Percentiles rank a stretch among this genome's conserved stretches.
Evolutionary conservation across 92 coral and sea anemone genomes (phyloP).

Genomic region (Nematostella vectensis): DNA sequence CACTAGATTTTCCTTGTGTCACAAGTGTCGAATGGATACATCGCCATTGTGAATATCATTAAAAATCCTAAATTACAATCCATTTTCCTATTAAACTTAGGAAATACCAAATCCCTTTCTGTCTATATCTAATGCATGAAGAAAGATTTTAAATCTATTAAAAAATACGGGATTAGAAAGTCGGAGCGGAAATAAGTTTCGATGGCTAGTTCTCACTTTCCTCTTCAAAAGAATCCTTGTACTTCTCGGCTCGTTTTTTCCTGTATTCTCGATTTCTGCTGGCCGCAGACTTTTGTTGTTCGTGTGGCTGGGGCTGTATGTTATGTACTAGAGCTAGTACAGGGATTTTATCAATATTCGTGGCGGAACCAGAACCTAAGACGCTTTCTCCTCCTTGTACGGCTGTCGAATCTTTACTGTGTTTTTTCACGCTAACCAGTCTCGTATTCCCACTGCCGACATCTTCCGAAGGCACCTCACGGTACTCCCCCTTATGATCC

Average conservation of each 20-base stretch:
- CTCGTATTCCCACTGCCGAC: slow-evolving; percentile 6
- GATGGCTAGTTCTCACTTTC: slow-evolving; percentile 23
- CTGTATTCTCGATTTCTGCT: slow-evolving; percentile 43
- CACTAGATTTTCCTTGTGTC: too few species aligned
- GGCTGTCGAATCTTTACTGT: slow-evolving; percentile 26
- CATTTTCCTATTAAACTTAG: too few species aligned
- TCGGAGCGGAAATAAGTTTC: too few species aligned
- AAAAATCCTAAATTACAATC: too few species aligned
- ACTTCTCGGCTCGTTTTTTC: slow-evolving; percentile 46
- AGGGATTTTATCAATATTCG: slow-evolving; percentile 85
- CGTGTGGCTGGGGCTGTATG: slow-evolving; percentile 62
- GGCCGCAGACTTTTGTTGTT: slow-evolving; percentile 10
- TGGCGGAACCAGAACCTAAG: slow-evolving; percentile 32
- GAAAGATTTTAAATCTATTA: too few species aligned
- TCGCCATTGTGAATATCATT: too few species aligned
- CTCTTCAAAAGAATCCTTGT: slow-evolving; percentile 86
- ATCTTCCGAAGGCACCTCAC: slow-evolving; percentile 73
- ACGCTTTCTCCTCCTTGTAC: slow-evolving; percentile 34
- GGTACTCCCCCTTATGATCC: slow-evolving; percentile 59
- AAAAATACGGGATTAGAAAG: too few species aligned
- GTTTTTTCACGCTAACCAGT: slow-evolving; percentile 22
- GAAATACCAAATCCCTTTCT: too few species aligned
- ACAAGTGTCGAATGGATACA: too few species aligned
- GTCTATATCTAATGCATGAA: too few species aligned
- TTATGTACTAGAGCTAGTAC: slow-evolving; percentile 92